A percentile compares a stretch with the other conserved stretches of the same genome.
phyloP scores from a whole-genome alignment of 2,888 invertebrate species.

The Cerceris ruficornis region DNA sequence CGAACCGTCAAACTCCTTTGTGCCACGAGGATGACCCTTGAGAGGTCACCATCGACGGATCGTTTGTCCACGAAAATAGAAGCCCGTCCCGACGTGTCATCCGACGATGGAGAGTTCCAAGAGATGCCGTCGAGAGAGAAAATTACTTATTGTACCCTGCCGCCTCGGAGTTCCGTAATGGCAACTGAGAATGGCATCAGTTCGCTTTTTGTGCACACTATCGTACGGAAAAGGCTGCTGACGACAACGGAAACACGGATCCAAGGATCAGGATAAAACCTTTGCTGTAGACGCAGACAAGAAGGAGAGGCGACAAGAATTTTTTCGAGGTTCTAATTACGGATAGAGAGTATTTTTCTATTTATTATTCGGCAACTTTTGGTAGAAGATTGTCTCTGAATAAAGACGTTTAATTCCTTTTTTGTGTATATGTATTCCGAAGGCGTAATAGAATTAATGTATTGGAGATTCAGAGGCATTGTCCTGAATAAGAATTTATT shows the following conservation, averaged over 20 bases:
- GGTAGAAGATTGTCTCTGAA: too few relatives aligned
- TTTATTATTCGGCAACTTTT: too few relatives aligned
- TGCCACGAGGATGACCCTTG: conserved; percentile 40
- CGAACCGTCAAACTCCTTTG: conserved; percentile 35
- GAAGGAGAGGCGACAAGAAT: background rate
- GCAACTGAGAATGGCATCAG: conserved; percentile 4
- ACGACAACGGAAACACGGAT: too few relatives aligned
- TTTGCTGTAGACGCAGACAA: background rate
- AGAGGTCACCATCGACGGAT: conserved; percentile 40
- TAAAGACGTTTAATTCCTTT: too few relatives aligned
- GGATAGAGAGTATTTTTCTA: too few relatives aligned
- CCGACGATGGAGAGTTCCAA: conserved; percentile 8
- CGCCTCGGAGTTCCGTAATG: conserved; percentile 1
- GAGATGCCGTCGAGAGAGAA: background rate
- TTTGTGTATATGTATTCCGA: too few relatives aligned
- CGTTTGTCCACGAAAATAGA: conserved; percentile 61
- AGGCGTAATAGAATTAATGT: too few relatives aligned
- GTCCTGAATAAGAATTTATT: too few relatives aligned
- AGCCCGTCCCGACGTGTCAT: conserved; percentile 34
- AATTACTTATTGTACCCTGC: conserved; percentile 7
- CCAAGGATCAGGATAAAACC: too few relatives aligned
- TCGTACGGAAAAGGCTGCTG: background rate
- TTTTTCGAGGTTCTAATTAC: too few relatives aligned
- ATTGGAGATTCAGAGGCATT: too few relatives aligned
- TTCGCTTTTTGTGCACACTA: background rate